These are phyloP conservation scores for Miniopterus natalensis DNA, from an alignment of 2,113 vertebrate genomes.

Conservation along the genomic window DNA sequence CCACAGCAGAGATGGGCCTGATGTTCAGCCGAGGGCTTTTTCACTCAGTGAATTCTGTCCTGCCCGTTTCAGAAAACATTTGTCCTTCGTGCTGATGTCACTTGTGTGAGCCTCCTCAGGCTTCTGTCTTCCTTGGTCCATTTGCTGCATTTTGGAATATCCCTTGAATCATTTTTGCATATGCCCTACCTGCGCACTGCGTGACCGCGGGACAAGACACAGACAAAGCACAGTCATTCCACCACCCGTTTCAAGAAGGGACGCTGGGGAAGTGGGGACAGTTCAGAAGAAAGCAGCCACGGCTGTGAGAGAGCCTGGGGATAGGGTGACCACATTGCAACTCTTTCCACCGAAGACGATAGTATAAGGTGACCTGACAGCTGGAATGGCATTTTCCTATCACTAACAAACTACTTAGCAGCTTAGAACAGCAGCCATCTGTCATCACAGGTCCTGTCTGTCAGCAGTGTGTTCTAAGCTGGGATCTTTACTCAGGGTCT, in stretches of 20 bases:
- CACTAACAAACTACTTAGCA: neutral
- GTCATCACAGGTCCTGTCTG: neutral
- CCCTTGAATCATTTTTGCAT: neutral
- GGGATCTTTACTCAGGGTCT: neutral
- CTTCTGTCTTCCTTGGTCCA: neutral
- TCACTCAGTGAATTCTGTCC: conserved; percentile 29
- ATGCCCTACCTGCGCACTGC: neutral
- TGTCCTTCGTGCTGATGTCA: neutral
- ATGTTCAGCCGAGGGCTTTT: conserved; percentile 38
- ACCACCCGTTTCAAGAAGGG: neutral
- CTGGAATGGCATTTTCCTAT: neutral
- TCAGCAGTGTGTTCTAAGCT: neutral
- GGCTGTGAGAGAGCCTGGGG: neutral
- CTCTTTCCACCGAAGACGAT: neutral
- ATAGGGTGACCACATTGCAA: neutral
- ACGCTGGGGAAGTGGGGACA: neutral
- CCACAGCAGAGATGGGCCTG: neutral
- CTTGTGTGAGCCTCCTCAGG: neutral
- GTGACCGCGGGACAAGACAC: neutral
- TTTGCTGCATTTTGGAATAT: neutral
- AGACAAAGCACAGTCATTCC: no score
- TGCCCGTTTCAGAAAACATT: conserved; percentile 54
- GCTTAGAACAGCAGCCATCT: neutral
- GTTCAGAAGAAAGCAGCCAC: neutral
- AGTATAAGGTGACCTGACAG: neutral